Evolutionary conservation across 2,888 invertebrate genomes (phyloP), one percentile per base, ranked within the genome.

Genomic region (Papilio elwesi): DNA sequence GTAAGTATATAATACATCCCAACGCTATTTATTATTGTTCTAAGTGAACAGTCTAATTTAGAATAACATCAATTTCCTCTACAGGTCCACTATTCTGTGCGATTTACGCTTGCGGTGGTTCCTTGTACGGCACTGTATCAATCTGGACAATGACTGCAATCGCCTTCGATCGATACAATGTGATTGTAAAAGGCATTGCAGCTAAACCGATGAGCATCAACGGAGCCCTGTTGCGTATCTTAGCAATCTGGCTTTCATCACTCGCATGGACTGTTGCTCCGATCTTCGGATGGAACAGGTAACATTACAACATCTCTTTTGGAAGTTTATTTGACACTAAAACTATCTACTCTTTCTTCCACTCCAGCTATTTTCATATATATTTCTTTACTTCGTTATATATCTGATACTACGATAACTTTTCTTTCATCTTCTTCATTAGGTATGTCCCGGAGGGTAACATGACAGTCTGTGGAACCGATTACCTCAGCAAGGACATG

Each of bases 91-190:
- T 97, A 74, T 95, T 96, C 93, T 97, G 97, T 84, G 96, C 97
- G 84, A 79, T 97, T 7, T 97, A 97, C 87, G 97, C 95, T 59
- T 95, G 97, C 89, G 92, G 95, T 65, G 97, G 97, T 48, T 97
- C 97, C 15, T 94, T 97, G 71, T 97, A 96, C 82, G 97, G 97
- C 71, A 96, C 97, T 86, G 95, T 94, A 80, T 97, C 97, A 76
- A 97, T 97, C 82, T 97, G 97, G 96, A 96, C 97, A 48, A 96
- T 97, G 96, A 95, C 96, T n/a, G 95, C 96, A 94, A 97, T 97
- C 79, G 69, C 69, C 49, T 69, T 69, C 43, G 69, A 69, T 62
- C 59, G 69, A 51, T 69, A 69, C 51, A 69, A 69, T 51, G 69
- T 69, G 59, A 69, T 69, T 62, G 69, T 69, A n/a, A 69, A 69